These are phyloP conservation scores for Acinonyx jubatus DNA, from an alignment of 2,113 vertebrate species.

Conservation along the genomic window DNA sequence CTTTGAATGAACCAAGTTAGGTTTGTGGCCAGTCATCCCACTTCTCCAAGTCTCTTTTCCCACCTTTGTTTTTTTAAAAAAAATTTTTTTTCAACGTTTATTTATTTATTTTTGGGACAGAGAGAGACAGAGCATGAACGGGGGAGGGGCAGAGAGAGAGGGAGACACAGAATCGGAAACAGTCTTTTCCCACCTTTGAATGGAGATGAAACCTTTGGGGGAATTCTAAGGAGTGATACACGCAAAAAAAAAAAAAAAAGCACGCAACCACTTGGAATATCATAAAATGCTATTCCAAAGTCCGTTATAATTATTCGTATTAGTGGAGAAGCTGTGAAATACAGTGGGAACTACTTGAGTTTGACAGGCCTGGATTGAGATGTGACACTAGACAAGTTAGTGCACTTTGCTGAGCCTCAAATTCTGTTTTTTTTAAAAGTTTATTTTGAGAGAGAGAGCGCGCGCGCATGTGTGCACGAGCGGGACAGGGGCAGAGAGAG, in stretches of 20 bases:
- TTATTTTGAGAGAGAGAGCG: too few species aligned
- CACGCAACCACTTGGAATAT: too few species aligned
- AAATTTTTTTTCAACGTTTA: too few species aligned
- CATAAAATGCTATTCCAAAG: neutral
- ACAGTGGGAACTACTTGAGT: neutral
- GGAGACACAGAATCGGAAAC: too few species aligned
- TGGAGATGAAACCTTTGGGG: neutral
- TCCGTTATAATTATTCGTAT: too few species aligned
- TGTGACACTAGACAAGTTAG: fast-evolving
- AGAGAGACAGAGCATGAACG: too few species aligned
- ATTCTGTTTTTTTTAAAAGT: too few species aligned
- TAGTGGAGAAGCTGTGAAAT: neutral
- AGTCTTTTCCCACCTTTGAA: neutral
- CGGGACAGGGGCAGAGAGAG: too few species aligned
- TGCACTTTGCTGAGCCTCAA: neutral
- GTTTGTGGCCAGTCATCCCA: neutral
- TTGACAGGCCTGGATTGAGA: neutral
- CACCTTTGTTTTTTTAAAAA: neutral
- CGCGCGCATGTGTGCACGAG: too few species aligned
- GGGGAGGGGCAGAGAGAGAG: too few species aligned
- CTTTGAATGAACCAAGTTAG: neutral
- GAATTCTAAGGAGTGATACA: neutral
- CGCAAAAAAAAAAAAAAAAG: neutral
- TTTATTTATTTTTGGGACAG: too few species aligned
- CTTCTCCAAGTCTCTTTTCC: neutral